Percentiles rank a stretch among this genome's conserved stretches.
phyloP scores from a whole-genome alignment of 35 echinoderm and acorn worm genomes.

The Patiria miniata region DNA sequence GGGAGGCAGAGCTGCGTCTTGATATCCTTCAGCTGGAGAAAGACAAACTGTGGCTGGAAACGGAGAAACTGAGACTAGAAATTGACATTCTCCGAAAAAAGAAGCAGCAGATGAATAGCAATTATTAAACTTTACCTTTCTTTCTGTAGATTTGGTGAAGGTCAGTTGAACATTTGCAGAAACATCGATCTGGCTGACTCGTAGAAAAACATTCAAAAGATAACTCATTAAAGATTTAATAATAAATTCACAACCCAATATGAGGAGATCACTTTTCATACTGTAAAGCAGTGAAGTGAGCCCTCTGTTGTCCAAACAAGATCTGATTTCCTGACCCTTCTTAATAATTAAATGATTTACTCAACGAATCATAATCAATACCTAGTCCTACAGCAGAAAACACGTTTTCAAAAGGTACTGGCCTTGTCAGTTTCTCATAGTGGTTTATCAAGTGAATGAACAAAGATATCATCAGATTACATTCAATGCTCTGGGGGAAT shows the following conservation, averaged over 20 bases:
- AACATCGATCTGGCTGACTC: not conserved
- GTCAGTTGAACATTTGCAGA: not conserved
- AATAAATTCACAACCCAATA: too few relatives aligned
- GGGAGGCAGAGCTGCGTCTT: not conserved
- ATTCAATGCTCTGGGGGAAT: too few relatives aligned
- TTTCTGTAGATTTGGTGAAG: too few relatives aligned
- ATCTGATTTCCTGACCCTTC: too few relatives aligned
- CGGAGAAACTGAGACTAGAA: conserved; percentile 16
- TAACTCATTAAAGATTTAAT: too few relatives aligned
- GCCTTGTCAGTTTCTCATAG: too few relatives aligned
- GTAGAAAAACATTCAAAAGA: not conserved
- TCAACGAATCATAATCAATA: not conserved
- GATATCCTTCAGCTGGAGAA: conserved; percentile 14
- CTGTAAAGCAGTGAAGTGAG: too few relatives aligned
- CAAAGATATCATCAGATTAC: too few relatives aligned
- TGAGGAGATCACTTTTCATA: too few relatives aligned
- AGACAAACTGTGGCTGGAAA: conserved; percentile 8
- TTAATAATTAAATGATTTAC: too few relatives aligned
- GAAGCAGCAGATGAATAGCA: not conserved
- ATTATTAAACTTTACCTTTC: not conserved
- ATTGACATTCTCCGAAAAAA: conserved; percentile 14
- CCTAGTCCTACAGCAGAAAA: not conserved
- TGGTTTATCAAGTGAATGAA: too few relatives aligned
- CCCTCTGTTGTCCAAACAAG: too few relatives aligned
- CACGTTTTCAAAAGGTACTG: not conserved